A percentile compares a stretch with the other conserved stretches of the same genome.
Conservation (phyloP, 1,140 invertebrate genomes). For the Oreohelix idahoensis region DNA sequence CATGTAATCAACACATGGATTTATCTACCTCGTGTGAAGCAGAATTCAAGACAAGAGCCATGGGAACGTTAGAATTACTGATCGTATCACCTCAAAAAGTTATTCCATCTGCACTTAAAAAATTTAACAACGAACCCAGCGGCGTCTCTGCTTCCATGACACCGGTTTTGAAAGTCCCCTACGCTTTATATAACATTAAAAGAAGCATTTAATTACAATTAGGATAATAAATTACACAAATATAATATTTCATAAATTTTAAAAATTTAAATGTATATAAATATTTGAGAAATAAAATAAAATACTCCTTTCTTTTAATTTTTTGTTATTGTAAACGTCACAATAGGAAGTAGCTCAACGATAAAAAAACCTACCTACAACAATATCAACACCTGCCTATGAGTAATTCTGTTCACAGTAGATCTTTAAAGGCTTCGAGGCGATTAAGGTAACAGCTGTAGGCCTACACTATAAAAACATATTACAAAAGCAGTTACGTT, state of each 20-base stretch:
- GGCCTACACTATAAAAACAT: no score
- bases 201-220: neutral
- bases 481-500: no score
- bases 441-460: constrained; percentile 32
- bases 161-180: constrained; percentile 16
- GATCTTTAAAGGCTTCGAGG: neutral
- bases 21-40: no score
- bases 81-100: no score
- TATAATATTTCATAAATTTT: neutral
- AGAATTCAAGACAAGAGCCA: no score
- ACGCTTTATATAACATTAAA: neutral
- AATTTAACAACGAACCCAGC: no score
- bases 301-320: neutral
- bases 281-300: neutral
- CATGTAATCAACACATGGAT: no score
- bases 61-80: no score
- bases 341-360: neutral
- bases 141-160: constrained; percentile 37
- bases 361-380: neutral
- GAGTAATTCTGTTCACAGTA: constrained; percentile 20
- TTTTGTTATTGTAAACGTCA: neutral
- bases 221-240: neutral
- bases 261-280: neutral
- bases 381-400: constrained; percentile 31
- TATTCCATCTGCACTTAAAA: no score